Evolutionary conservation across 2,797 vertebrate genomes (phyloP).

Genomic region (Nothura maculosa): DNA sequence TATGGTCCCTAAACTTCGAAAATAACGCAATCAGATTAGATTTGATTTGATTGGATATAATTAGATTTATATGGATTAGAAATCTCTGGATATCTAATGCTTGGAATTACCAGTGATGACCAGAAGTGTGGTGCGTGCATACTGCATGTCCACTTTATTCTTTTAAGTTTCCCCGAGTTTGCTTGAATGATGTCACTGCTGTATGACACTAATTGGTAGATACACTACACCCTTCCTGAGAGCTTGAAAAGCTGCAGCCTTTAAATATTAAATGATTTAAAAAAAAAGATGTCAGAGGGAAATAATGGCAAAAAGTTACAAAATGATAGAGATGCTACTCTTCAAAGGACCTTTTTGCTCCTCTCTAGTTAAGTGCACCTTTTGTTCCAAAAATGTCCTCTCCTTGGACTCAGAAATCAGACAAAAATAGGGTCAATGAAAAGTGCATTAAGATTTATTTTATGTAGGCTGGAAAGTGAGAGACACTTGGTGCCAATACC

Average conservation of each 20-base stretch:
- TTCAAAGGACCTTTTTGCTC: neutral
- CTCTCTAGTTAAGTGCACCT: neutral
- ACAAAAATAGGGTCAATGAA: neutral
- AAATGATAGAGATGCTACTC: neutral
- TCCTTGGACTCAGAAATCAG: neutral
- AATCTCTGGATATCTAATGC: conserved; percentile 4
- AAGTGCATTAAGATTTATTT: neutral
- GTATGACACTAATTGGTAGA: neutral
- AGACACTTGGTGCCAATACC: neutral
- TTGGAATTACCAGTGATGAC: neutral
- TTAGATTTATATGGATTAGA: conserved; percentile 31
- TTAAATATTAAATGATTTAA: neutral
- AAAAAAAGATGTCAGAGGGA: neutral
- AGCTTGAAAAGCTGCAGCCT: neutral
- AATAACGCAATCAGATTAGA: conserved; percentile 42
- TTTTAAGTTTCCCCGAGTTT: neutral
- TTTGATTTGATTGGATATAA: conserved; percentile 16
- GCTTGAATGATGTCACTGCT: neutral
- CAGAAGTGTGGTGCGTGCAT: neutral
- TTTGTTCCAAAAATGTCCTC: neutral
- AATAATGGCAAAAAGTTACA: neutral
- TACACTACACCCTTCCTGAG: neutral
- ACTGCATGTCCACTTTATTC: neutral
- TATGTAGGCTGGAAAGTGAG: neutral
- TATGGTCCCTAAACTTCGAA: conserved; percentile 1